Evolutionary conservation across 2,113 vertebrate species (phyloP), one percentile per base, ranked within the genome.

Genomic region (Poicephalus meyeri): DNA sequence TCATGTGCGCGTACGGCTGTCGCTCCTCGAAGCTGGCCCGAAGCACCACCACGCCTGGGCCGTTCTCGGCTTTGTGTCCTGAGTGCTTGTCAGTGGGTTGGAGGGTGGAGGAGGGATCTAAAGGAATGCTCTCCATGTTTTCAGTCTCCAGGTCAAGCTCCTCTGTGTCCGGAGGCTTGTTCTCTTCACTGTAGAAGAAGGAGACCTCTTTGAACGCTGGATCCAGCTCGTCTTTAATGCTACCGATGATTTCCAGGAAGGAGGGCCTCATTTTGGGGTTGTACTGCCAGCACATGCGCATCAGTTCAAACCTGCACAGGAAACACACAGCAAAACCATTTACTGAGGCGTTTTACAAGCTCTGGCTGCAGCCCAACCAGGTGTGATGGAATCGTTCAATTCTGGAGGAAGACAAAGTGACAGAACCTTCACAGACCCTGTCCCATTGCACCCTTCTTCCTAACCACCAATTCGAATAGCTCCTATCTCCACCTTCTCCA

Each of bases 271-370:
- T 99, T 94, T 99, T 99, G 4, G 99, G 99, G 84, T 99, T 99
- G 96, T 99, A 99, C 97, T 99, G 99, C 99, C 99, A 99, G 98
- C 99, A 99, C 99, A 99, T 99, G 78, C 99, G 98, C 99, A 99
- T 99, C 97, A 99, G 88, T 44, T 99, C 99, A 23, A 99, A 99
- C 97, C 99, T 99, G 96, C 8, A 73, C 26, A 17, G 33, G 28
- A 49, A 74, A 97, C 52, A 91, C 80, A 88, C 37, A 47, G 19
- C 33, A 68, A 5, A 61, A 10, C 29, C 86, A 1, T 7, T 95
- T 23, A 95, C 56, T 11, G 56, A 81, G 69, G 37, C 19, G 61
- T 28, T 76, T 26, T 1, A 79, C 0, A 10, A 83, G 92, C 68
- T 46, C 13, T 0, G 5, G n/a, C 61, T 7, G 56, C 2, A 24